Conservation (phyloP, 2,113 vertebrate genomes). For the Tricholaema leucomelas region DNA sequence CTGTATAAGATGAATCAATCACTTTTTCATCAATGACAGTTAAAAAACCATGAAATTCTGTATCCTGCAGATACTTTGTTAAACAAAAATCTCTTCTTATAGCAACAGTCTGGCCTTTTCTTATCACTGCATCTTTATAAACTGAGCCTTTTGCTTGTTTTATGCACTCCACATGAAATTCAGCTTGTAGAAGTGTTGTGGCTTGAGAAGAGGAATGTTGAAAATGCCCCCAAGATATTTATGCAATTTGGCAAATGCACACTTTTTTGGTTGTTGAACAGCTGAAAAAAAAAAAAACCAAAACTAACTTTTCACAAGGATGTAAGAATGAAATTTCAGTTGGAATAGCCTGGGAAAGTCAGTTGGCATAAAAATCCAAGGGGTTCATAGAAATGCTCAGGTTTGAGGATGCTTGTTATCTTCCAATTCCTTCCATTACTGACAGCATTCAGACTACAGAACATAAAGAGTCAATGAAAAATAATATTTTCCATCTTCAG, state of each 20-base stretch:
- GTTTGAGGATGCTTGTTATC: not conserved
- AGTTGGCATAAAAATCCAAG: not conserved
- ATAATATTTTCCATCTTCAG: not conserved
- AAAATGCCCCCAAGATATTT: conserved; percentile 22
- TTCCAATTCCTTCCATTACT: not conserved
- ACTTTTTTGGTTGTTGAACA: not conserved
- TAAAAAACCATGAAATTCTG: not conserved
- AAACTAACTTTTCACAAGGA: not conserved
- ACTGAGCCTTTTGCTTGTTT: not conserved
- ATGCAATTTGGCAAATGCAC: not conserved
- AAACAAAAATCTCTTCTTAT: not conserved
- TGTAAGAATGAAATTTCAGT: not conserved
- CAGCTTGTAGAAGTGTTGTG: not conserved
- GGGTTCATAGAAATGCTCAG: not conserved
- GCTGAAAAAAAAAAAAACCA: not conserved
- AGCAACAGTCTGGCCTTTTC: not conserved
- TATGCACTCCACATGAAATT: not conserved
- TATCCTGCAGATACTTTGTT: not conserved
- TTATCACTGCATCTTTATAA: not conserved
- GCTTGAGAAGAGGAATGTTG: not conserved
- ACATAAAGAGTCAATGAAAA: not conserved
- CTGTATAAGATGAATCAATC: not conserved
- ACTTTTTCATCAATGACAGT: not conserved
- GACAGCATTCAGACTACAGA: not conserved
- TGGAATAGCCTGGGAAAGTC: not conserved